Evolutionary conservation across 2,888 invertebrate species (phyloP), one percentile per base, ranked within the genome.

Genomic region (Hylaea fasciaria): DNA sequence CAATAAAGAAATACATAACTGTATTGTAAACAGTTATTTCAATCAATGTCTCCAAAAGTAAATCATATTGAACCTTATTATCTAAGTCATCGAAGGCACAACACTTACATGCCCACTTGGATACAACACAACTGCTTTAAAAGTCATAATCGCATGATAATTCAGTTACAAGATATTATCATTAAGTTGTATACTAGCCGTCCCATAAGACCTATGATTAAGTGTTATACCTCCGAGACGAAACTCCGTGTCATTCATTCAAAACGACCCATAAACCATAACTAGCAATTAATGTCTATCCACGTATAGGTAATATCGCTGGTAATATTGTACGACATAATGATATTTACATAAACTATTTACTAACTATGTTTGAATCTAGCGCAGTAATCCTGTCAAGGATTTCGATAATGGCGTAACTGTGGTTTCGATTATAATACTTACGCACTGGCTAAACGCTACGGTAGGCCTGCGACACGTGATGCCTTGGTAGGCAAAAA

Each of bases 301-400:
- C 54, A 66, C 62, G 57, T 57, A 53, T 57, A 32, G 32, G 51
- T 58, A 57, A 62, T 64, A 57, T 57, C 54, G 53, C 61, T 55
- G 32, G 48, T 62, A 60, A 63, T 64, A 57, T 57, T 58, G 53
- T 64, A 53, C 52, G 51, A 66, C 65, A 63, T 64, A 56, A 59
- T 62, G 41, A 56, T 66, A 60, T 69, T 65, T 59, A 55, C 53
- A 64, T 67, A 54, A 65, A 61, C 51, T 32, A 10, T 55, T 46
- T 56, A 32, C 40, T 44, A 40, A 43, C 22, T 61, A 64, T 67
- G 52, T 57, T 52, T 52, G 62, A 66, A 66, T 60, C 57, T 48
- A n/a, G 11, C 41, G 62, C 57, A 58, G 13, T 57, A 67, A 69
- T 62, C 64, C 69, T 67, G 69, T 66, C 69, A 69, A 69, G 69